These are phyloP conservation scores for Zelostemma sp. DNA, from an alignment of 1,140 invertebrate genomes.

Conservation along the genomic window DNA sequence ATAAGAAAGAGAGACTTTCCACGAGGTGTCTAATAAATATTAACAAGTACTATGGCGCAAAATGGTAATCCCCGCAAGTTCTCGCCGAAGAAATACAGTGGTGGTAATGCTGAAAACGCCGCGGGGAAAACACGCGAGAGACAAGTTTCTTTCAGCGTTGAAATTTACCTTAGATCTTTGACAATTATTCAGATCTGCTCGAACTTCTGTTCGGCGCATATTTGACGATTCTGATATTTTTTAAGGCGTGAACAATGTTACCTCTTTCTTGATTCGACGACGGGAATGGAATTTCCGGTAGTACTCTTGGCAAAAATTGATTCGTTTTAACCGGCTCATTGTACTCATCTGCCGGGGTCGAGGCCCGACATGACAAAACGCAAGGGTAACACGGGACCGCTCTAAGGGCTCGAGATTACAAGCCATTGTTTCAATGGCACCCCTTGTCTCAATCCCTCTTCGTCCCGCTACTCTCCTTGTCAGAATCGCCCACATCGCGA, in stretches of 20 bases:
- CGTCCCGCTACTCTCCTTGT: constrained; percentile 18
- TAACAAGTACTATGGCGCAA: constrained; percentile 58
- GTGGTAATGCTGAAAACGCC: constrained; percentile 18
- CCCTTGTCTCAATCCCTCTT: constrained; percentile 62
- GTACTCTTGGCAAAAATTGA: constrained; percentile 57
- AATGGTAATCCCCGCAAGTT: constrained; percentile 63
- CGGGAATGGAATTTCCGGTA: too few species aligned
- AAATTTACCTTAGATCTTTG: background rate
- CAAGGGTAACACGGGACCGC: too few species aligned
- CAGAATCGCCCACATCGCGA: constrained; percentile 27
- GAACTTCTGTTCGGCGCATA: too few species aligned
- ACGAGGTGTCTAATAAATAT: constrained; percentile 61
- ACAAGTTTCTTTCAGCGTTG: background rate
- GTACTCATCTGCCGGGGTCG: constrained; percentile 36
- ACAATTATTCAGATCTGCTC: too few species aligned
- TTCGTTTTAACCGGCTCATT: constrained; percentile 57
- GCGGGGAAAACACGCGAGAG: constrained; percentile 11
- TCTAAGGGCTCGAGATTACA: constrained; percentile 69
- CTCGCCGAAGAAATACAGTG: constrained; percentile 30
- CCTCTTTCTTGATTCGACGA: too few species aligned
- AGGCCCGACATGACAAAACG: constrained; percentile 42
- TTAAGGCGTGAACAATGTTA: too few species aligned
- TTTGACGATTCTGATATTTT: too few species aligned
- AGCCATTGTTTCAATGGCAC: constrained; percentile 64
- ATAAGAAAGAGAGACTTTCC: constrained; percentile 34